Conservation (phyloP, 2,888 invertebrate genomes). For the Tachina lurida region DNA sequence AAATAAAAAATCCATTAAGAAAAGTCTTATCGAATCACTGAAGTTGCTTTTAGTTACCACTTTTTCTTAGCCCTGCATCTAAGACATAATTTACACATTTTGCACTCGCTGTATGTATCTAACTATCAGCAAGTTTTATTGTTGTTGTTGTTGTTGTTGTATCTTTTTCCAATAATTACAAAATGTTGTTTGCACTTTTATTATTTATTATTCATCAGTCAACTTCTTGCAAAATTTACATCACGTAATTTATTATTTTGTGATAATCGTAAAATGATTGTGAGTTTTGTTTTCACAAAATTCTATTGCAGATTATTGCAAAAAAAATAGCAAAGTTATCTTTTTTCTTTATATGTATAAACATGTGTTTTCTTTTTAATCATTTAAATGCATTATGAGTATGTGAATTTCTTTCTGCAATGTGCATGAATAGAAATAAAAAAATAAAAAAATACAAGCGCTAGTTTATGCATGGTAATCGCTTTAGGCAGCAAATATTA, state of each 20-base stretch:
- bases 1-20: no score
- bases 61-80: background rate
- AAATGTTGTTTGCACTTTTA: slow-evolving; percentile 32
- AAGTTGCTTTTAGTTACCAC: background rate
- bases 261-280: slow-evolving; percentile 48
- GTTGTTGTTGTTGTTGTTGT: background rate
- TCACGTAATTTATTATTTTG: slow-evolving; percentile 63
- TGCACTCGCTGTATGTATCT: background rate
- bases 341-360: background rate
- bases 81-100: background rate
- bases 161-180: slow-evolving; percentile 21
- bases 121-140: slow-evolving; percentile 18
- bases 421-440: background rate
- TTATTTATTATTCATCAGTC: slow-evolving; percentile 51
- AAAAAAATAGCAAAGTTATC: slow-evolving; percentile 25
- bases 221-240: slow-evolving; percentile 56
- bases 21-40: background rate
- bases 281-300: slow-evolving; percentile 58
- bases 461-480: slow-evolving; percentile 1
- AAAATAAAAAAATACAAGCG: slow-evolving; percentile 3
- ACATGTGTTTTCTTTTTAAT: slow-evolving; percentile 23
- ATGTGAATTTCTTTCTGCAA: slow-evolving; percentile 40
- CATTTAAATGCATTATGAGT: slow-evolving; percentile 53
- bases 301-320: slow-evolving; percentile 51
- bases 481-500: background rate